Base-by-base conservation (phyloP, 2,888 invertebrate genomes). In the Polietes domitor region DNA sequence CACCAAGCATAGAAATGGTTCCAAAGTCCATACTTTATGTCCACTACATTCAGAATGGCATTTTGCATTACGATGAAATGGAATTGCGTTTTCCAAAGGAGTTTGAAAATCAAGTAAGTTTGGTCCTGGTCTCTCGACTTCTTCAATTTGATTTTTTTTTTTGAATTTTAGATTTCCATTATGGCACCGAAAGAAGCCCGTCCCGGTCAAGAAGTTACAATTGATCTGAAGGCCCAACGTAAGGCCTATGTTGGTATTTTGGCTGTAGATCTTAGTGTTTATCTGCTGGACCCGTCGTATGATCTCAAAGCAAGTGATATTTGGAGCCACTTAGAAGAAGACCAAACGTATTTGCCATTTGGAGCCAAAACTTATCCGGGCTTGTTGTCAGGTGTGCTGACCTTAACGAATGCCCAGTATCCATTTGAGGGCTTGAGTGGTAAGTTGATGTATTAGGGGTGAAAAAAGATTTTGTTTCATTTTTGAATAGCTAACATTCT, bases 351-450 rank as follows among this genome's bases (percentile, higher is more conserved):
- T 0, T 91, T 92, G 1, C 90, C 92, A 65, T 93, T 86, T 86
- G 86, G 87, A 89, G 89, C n/a, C 89, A 87, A 71, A 88, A 89
- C 3, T 5, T 90, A 89, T 83, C 91, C 91, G 2, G 91, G 91
- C 9, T 77, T 88, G 37, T 68, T 84, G 9, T 87, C 90, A 2
- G 91, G 91, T 0, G 15, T 91, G 68, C 87, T 91, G 12, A 90
- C 90, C 0, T 85, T 91, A 17, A 91, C 91, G 0, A 91, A 91
- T 96, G 89, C 95, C 97, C 83, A 90, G 0, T 96, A 97, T 87
- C 97, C 98, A 0, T 95, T 95, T 87, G 96, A 98, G n/a, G 97
- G 97, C 2, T 92, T 99, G 12, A 93, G 98, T 85, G 98, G 97
- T 0, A 95, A 97, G 37, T 37, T 37, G 37, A n/a, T n/a, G n/a